phyloP scores from a whole-genome alignment of 2,797 vertebrate species.

The Pelodytes ibericus region DNA sequence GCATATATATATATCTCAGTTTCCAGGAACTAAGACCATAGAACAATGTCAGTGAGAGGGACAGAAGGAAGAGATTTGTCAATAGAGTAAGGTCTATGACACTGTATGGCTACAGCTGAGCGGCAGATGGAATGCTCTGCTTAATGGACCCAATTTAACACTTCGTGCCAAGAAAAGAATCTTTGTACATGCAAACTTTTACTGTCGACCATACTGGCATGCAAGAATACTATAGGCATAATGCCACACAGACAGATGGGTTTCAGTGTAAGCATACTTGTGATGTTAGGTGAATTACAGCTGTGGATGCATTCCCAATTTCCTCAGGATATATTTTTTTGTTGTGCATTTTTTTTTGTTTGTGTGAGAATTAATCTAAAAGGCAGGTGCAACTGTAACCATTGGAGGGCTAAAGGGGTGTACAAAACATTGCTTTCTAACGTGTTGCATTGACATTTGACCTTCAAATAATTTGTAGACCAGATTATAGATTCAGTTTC shows the following conservation, averaged over 20 bases:
- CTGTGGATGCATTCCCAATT: background rate
- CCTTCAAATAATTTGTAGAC: too few relatives aligned
- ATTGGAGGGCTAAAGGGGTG: background rate
- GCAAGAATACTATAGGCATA: constrained; percentile 32
- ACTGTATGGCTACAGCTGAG: constrained; percentile 39
- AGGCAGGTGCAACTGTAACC: constrained; percentile 1
- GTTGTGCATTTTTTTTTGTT: constrained; percentile 5
- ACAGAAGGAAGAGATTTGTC: constrained; percentile 41
- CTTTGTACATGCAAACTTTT: constrained; percentile 24
- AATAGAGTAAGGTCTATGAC: constrained; percentile 25
- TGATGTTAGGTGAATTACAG: constrained; percentile 30
- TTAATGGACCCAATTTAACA: constrained; percentile 44
- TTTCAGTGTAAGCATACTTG: constrained; percentile 18
- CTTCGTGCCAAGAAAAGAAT: constrained; percentile 25
- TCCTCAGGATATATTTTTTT: background rate
- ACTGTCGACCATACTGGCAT: constrained; percentile 27
- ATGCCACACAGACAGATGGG: constrained; percentile 45
- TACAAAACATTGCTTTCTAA: background rate
- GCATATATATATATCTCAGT: constrained; percentile 35
- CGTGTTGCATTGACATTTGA: too few relatives aligned
- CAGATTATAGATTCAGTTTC: too few relatives aligned
- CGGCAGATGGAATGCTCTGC: constrained; percentile 36
- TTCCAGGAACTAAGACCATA: constrained; percentile 17
- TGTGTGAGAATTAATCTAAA: background rate
- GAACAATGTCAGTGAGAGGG: background rate